Percentiles rank a stretch among this genome's conserved stretches.
phyloP scores from a whole-genome alignment of 2,888 invertebrate genomes.

The Drosophila anomalata region DNA sequence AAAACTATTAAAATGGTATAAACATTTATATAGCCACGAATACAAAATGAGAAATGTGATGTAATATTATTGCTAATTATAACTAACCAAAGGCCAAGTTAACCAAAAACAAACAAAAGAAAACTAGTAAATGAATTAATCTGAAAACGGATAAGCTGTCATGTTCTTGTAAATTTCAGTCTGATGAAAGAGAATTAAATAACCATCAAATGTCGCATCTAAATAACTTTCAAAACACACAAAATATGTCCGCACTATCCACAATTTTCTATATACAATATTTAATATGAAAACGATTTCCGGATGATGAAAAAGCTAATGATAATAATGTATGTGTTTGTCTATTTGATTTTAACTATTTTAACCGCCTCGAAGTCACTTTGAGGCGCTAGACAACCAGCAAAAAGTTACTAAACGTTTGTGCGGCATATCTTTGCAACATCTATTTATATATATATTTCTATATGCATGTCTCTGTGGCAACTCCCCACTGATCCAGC shows the following conservation, averaged over 20 bases:
- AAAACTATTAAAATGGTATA: slow-evolving; percentile 41
- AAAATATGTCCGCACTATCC: slow-evolving; percentile 63
- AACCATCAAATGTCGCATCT: slow-evolving; percentile 76
- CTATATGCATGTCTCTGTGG: slow-evolving; percentile 59
- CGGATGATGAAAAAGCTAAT: slow-evolving; percentile 31
- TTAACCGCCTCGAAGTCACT: slow-evolving; percentile 21
- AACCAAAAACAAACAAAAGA: slow-evolving; percentile 77
- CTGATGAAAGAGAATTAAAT: slow-evolving; percentile 55
- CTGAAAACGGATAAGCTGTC: slow-evolving; percentile 37
- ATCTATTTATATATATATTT: slow-evolving; percentile 9
- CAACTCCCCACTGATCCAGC: slow-evolving; percentile 50
- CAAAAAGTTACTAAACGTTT: slow-evolving; percentile 70
- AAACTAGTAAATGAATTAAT: slow-evolving; percentile 58
- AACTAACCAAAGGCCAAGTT: slow-evolving; percentile 85
- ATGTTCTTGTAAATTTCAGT: slow-evolving; percentile 70
- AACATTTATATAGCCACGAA: slow-evolving; percentile 58
- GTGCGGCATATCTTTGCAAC: slow-evolving; percentile 31
- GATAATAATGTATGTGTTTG: slow-evolving; percentile 66
- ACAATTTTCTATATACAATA: slow-evolving; percentile 43
- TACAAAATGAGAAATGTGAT: slow-evolving; percentile 64
- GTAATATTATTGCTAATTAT: slow-evolving; percentile 81
- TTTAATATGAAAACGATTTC: slow-evolving; percentile 13
- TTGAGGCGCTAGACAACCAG: slow-evolving; percentile 26
- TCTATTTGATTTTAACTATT: slow-evolving; percentile 39
- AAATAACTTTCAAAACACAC: slow-evolving; percentile 60